Evolutionary conservation across 2,797 vertebrate species (phyloP).

Genomic region (Periparus ater): DNA sequence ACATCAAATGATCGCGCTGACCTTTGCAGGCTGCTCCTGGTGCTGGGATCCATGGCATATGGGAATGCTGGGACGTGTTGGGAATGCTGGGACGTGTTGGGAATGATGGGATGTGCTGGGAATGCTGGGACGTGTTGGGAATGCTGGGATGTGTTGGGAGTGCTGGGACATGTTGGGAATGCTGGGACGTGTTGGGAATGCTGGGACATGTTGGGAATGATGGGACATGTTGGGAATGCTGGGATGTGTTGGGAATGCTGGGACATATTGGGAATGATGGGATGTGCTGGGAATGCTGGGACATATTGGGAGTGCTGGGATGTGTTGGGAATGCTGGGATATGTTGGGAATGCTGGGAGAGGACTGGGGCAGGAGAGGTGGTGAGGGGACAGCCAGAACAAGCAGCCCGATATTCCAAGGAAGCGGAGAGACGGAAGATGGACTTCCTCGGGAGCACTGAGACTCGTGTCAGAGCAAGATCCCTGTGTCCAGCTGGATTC

Average conservation of each 20-base stretch:
- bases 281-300: too few species aligned
- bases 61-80: not conserved
- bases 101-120: too few species aligned
- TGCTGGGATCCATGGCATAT: accelerated
- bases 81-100: too few species aligned
- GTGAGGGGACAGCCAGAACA: not conserved
- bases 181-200: too few species aligned
- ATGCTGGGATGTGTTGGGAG: too few species aligned
- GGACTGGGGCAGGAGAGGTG: not conserved
- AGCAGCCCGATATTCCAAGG: not conserved
- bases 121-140: too few species aligned
- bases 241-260: too few species aligned
- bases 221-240: not conserved
- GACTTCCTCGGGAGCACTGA: accelerated
- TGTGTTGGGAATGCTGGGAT: too few species aligned
- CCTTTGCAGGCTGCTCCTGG: not conserved
- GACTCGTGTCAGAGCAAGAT: accelerated
- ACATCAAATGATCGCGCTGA: not conserved
- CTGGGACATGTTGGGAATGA: not conserved
- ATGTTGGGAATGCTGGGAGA: not conserved
- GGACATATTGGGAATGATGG: too few species aligned
- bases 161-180: too few species aligned
- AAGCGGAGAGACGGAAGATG: not conserved
- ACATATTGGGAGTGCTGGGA: too few species aligned
- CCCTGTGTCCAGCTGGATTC: not conserved